A percentile compares a stretch with the other conserved stretches of the same genome.
phyloP scores from a whole-genome alignment of 2,113 vertebrate species.

The Lophotis ruficrista region DNA sequence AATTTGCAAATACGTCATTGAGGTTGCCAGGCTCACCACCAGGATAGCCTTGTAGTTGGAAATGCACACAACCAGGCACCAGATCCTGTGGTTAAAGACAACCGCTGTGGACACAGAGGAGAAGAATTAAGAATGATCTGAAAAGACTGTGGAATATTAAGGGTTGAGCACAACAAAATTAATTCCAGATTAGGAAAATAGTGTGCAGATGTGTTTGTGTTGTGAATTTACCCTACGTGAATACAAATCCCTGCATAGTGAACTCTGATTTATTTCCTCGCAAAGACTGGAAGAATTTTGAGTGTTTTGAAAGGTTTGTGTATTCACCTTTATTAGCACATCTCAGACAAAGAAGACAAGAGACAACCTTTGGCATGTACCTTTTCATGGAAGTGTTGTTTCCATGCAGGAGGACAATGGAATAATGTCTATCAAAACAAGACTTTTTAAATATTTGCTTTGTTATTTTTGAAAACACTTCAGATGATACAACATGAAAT shows the following conservation, averaged over 20 bases:
- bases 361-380: background rate
- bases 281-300: background rate
- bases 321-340: background rate
- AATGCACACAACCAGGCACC: background rate
- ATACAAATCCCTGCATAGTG: background rate
- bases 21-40: background rate
- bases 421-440: background rate
- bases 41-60: background rate
- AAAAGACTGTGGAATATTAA: background rate
- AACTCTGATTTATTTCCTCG: background rate
- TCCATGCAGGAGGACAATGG: background rate
- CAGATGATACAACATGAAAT: background rate
- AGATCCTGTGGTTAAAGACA: background rate
- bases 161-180: background rate
- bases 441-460: background rate
- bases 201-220: background rate
- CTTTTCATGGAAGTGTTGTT: background rate
- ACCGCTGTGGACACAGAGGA: background rate
- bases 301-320: background rate
- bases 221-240: rapidly evolving
- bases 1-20: background rate
- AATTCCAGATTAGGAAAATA: background rate
- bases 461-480: background rate
- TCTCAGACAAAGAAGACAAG: background rate
- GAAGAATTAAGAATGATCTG: background rate